Conservation (phyloP, 2,113 vertebrate species). For the Dicaeum eximium region DNA sequence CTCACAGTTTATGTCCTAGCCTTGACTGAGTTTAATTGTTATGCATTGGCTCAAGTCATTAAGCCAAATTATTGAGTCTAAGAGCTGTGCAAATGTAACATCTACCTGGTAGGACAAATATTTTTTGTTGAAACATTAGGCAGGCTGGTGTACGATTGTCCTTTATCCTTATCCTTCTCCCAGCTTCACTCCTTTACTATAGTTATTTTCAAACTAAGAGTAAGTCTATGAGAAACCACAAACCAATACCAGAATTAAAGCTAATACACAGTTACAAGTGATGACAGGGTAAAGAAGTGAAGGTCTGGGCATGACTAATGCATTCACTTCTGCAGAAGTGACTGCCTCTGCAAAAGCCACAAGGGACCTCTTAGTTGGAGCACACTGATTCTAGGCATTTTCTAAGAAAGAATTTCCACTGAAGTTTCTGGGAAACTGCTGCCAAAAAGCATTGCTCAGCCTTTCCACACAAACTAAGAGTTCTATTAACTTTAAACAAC, state of each 20-base stretch:
- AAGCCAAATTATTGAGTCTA: not conserved
- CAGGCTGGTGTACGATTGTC: fast-evolving
- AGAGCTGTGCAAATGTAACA: not conserved
- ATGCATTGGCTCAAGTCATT: not conserved
- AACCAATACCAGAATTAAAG: not conserved
- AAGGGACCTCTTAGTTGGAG: not conserved
- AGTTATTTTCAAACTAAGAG: not conserved
- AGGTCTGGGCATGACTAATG: not conserved
- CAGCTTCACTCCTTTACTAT: not conserved
- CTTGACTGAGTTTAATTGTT: not conserved
- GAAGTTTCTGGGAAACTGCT: not conserved
- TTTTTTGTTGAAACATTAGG: not conserved
- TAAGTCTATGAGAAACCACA: not conserved
- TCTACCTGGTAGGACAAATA: not conserved
- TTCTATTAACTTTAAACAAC: not conserved
- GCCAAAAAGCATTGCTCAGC: not conserved
- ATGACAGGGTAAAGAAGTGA: not conserved
- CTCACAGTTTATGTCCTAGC: not conserved
- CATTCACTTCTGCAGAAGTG: not conserved
- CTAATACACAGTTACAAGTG: not conserved
- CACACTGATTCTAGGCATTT: not conserved
- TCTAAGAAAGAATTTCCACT: not conserved
- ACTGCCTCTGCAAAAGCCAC: not conserved
- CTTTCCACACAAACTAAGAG: not conserved
- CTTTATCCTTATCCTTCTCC: not conserved